These are phyloP conservation scores for Brassicogethes aeneus DNA, from an alignment of 2,888 invertebrate genomes.

Conservation along the genomic window DNA sequence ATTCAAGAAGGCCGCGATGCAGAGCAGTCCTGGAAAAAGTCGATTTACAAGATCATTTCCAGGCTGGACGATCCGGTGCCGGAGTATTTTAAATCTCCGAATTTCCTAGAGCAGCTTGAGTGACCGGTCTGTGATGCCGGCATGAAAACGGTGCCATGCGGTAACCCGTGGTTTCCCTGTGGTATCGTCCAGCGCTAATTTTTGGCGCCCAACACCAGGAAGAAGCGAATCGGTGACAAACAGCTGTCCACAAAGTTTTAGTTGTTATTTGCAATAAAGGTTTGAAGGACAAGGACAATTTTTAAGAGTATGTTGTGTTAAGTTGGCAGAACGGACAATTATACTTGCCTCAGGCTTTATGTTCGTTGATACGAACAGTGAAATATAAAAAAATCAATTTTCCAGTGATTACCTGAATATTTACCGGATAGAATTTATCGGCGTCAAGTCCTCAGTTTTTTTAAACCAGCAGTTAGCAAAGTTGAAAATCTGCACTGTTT, in stretches of 20 bases:
- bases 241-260: constrained; percentile 36
- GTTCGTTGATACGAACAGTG: constrained; percentile 37
- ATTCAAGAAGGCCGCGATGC: constrained; percentile 93
- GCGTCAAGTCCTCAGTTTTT: constrained; percentile 38
- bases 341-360: constrained; percentile 35
- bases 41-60: constrained; percentile 99
- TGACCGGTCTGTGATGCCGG: constrained; percentile 43
- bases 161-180: constrained; percentile 23
- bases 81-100: constrained; percentile 99
- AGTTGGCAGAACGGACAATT: constrained; percentile 36
- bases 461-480: constrained; percentile 40
- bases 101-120: constrained; percentile 98
- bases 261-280: constrained; percentile 32
- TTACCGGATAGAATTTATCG: constrained; percentile 35
- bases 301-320: constrained; percentile 33
- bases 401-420: constrained; percentile 39
- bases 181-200: constrained; percentile 26
- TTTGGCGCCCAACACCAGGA: constrained; percentile 21
- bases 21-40: constrained; percentile 99
- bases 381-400: constrained; percentile 39
- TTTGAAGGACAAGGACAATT: constrained; percentile 24
- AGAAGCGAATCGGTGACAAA: constrained; percentile 41
- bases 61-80: constrained; percentile 98
- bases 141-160: constrained; percentile 28
- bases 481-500: constrained; percentile 40